These are phyloP conservation scores for Falco rusticolus DNA, from an alignment of 2,797 vertebrate genomes.

Conservation along the genomic window DNA sequence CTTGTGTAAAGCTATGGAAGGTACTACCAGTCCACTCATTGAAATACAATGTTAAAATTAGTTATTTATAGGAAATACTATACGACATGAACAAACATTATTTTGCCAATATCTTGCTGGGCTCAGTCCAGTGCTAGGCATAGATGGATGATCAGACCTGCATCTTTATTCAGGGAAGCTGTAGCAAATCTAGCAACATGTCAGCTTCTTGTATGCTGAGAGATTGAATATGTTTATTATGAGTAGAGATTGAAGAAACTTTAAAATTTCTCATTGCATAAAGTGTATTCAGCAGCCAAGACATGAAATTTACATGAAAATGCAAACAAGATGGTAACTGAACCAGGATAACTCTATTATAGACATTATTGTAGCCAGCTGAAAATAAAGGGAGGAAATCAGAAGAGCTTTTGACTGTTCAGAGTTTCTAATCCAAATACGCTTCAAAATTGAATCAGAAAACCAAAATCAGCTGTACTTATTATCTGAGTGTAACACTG, in stretches of 20 bases:
- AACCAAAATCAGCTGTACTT: background rate
- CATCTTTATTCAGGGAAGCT: background rate
- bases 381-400: background rate
- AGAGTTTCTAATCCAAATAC: background rate
- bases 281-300: background rate
- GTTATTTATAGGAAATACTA: background rate
- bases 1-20: background rate
- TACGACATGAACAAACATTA: background rate
- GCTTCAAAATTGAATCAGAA: background rate
- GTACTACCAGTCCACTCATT: background rate
- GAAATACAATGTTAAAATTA: background rate
- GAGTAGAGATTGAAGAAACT: background rate
- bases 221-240: background rate
- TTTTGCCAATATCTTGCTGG: background rate
- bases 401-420: background rate
- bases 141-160: background rate
- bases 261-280: background rate
- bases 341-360: background rate
- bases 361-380: background rate
- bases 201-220: background rate
- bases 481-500: background rate
- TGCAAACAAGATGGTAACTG: background rate
- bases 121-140: background rate
- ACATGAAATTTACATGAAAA: background rate
- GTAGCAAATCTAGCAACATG: background rate